A percentile compares a stretch with the other conserved stretches of the same genome.
Evolutionary conservation across 2,797 vertebrate genomes (phyloP).

Genomic region (Enteromius mattozi): DNA sequence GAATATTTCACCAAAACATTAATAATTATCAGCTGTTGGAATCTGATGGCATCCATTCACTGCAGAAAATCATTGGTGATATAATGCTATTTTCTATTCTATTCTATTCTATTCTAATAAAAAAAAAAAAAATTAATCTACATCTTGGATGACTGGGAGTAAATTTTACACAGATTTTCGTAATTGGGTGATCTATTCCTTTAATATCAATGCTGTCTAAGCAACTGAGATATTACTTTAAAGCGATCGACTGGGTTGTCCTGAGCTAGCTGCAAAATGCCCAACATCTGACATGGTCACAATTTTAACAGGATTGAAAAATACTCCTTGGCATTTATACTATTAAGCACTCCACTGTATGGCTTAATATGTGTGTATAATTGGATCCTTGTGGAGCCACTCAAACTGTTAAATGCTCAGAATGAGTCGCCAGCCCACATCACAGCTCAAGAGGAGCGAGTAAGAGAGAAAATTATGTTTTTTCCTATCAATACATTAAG

Average conservation of each 20-base stretch:
- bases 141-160: not conserved
- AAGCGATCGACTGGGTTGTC: not conserved
- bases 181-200: not conserved
- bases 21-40: not conserved
- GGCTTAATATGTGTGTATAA: slow-evolving; percentile 54
- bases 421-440: slow-evolving; percentile 44
- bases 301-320: slow-evolving; percentile 35
- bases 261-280: not conserved
- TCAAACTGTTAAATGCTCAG: slow-evolving; percentile 38
- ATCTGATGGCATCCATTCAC: not conserved
- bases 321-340: slow-evolving; percentile 28
- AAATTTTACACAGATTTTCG: not conserved
- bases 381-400: slow-evolving; percentile 54
- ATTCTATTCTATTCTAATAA: no score
- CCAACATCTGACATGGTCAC: not conserved
- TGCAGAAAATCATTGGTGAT: not conserved
- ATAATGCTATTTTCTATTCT: not conserved
- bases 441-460: slow-evolving; percentile 23
- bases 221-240: not conserved
- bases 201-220: not conserved
- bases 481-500: not conserved
- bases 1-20: not conserved
- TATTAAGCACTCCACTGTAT: slow-evolving; percentile 46
- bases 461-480: not conserved
- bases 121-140: not conserved